Evolutionary conservation across 2,797 vertebrate species (phyloP), one percentile per base, ranked within the genome.

Genomic region (Anguilla obscura): DNA sequence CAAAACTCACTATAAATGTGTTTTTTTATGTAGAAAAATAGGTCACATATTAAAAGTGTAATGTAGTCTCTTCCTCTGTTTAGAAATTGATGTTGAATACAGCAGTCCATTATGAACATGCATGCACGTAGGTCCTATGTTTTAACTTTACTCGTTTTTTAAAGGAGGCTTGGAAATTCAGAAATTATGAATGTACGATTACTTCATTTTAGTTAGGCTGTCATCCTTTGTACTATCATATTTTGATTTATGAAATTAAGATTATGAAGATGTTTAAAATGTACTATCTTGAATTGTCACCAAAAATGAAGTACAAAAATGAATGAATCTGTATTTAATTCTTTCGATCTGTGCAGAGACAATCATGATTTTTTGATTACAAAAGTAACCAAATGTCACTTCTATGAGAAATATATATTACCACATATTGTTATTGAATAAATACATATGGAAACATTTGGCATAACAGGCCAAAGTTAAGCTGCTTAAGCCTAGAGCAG

Each of bases 351-450:
- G 27, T 71, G n/a, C 16, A 58, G 69, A 71, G 69, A 71, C 27
- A 0, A 76, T 76, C 16, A 40, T 76, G 14, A 5, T 76, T 40
- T 36, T 76, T 16, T 10, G 74, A 76, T 76, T 76, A 76, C 74
- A 76, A 36, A 76, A 76, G 74, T 76, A 76, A 76, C 74, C 74
- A 76, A 76, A 21, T 40, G 74, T 76, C 18, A 76, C 74, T 76
- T 76, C 74, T 40, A 40, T 76, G 74, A 76, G 74, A 76, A 76
- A 76, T 76, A 76, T 76, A 71, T 71, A 76, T 36, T 21, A 36
- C 30, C 30, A 40, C 74, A 18, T 40, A 40, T 76, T 76, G 74
- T 76, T 76, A 16, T 18, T 36, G 74, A 3, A 5, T 33, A 76
- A 33, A 76, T 5, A 76, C 74, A 76, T 76, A 33, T 33, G 40